phyloP scores from a whole-genome alignment of 2,113 vertebrate genomes.

The Eulemur rufifrons region DNA sequence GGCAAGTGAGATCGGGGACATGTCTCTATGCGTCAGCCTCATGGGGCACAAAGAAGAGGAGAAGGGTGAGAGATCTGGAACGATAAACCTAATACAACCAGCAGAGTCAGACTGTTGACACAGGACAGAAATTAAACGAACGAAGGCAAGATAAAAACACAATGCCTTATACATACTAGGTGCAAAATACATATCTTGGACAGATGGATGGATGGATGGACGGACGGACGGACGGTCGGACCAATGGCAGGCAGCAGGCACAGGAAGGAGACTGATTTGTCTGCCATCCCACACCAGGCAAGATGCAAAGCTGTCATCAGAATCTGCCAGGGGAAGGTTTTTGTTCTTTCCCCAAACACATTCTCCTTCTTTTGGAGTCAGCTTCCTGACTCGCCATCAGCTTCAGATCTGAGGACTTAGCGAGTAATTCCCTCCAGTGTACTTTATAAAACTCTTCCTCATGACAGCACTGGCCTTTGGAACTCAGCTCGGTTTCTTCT shows the following conservation, averaged over 20 bases:
- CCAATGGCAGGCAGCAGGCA: not conserved
- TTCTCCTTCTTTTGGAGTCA: not conserved
- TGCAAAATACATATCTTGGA: not conserved
- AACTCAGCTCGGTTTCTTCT: not conserved
- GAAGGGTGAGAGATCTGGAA: no score
- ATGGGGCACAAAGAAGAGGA: not conserved
- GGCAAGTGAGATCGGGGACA: not conserved
- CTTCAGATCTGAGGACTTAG: not conserved
- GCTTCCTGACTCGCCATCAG: not conserved
- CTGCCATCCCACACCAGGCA: no score
- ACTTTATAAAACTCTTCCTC: not conserved
- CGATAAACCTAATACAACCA: not conserved
- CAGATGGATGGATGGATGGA: not conserved
- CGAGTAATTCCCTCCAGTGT: not conserved
- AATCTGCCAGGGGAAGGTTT: not conserved
- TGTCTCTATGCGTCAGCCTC: fast-evolving
- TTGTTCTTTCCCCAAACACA: not conserved
- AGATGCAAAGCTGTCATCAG: not conserved
- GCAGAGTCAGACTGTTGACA: not conserved
- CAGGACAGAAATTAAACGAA: fast-evolving
- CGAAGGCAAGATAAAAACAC: not conserved
- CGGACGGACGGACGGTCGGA: fast-evolving
- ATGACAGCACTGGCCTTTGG: not conserved
- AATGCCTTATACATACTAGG: not conserved
- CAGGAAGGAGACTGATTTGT: not conserved